Percentiles rank a stretch among this genome's conserved stretches.
These are phyloP conservation scores for Adineta ricciae DNA, from an alignment of 2,888 invertebrate genomes.

Conservation along the genomic window DNA sequence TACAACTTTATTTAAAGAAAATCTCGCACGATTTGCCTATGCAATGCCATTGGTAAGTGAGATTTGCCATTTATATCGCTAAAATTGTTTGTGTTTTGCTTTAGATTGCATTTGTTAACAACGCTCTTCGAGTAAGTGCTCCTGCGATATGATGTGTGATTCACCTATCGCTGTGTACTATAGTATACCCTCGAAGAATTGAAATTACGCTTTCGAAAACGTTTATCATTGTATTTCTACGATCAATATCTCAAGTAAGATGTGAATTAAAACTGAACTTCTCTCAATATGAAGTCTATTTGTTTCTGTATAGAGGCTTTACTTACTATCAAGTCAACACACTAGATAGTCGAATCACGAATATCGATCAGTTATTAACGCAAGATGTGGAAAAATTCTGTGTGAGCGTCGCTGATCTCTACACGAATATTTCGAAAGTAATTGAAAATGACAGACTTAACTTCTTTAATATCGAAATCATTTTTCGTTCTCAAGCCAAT, in stretches of 20 bases:
- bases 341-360: conserved; percentile 82
- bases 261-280: conserved; percentile 14
- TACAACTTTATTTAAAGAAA: conserved; percentile 62
- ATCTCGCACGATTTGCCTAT: conserved; percentile 66
- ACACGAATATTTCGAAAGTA: conserved; percentile 82
- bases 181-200: conserved; percentile 81
- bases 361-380: conserved; percentile 86
- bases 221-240: conserved; percentile 74
- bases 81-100: conserved; percentile 41
- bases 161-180: not conserved
- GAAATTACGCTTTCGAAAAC: conserved; percentile 76
- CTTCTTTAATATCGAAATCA: no score
- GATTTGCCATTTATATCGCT: conserved; percentile 8
- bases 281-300: not conserved
- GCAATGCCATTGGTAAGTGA: conserved; percentile 64
- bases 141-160: not conserved
- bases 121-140: conserved; percentile 64
- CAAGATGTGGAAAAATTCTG: conserved; percentile 96
- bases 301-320: conserved; percentile 60
- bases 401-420: conserved; percentile 82
- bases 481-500: no score
- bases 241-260: conserved; percentile 81
- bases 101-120: conserved; percentile 83
- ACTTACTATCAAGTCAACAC: conserved; percentile 94
- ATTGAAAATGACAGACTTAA: no score